Percentiles rank a stretch among this genome's conserved stretches.
These are phyloP conservation scores for Drosophila equinoxialis DNA, from an alignment of 1,140 invertebrate genomes.

Conservation along the genomic window DNA sequence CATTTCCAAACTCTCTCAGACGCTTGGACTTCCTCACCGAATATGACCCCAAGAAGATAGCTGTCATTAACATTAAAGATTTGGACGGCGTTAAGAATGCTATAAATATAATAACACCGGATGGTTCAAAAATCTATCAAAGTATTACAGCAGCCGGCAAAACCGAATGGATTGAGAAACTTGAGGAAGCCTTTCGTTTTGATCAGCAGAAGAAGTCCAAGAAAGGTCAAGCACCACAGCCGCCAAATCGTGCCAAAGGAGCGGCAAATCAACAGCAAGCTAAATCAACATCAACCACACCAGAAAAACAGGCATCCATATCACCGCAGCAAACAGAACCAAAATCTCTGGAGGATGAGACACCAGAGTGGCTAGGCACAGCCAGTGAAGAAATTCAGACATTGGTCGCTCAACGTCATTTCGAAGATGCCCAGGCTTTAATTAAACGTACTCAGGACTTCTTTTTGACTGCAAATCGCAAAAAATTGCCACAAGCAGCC, in stretches of 20 bases:
- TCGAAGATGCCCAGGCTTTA: conserved; percentile 95
- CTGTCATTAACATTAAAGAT: conserved; percentile 97
- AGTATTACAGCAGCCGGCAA: conserved; percentile 93
- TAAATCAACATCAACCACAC: conserved; percentile 73
- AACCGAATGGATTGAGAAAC: conserved; percentile 97
- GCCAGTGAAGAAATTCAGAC: conserved; percentile 98
- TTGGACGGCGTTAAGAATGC: conserved; percentile 94
- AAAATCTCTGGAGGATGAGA: conserved; percentile 84
- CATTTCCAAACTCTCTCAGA: conserved; percentile 84
- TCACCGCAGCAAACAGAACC: conserved; percentile 65
- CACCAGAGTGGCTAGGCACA: conserved; percentile 95
- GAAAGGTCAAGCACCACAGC: conserved; percentile 84
- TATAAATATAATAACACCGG: conserved; percentile 97
- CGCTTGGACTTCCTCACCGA: conserved; percentile 94
- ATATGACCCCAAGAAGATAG: conserved; percentile 95
- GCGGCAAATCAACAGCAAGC: conserved; percentile 84
- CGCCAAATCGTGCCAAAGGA: conserved; percentile 85
- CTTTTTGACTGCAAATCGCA: conserved; percentile 70
- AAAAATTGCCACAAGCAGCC: conserved; percentile 43
- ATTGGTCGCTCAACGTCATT: conserved; percentile 97
- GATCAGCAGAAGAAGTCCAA: conserved; percentile 86
- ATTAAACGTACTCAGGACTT: conserved; percentile 90
- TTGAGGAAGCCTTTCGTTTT: conserved; percentile 95
- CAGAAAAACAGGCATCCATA: conserved; percentile 76
- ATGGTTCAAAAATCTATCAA: conserved; percentile 96